A percentile compares a stretch with the other conserved stretches of the same genome.
These are phyloP conservation scores for Hycleus phaleratus DNA, from an alignment of 1,140 invertebrate genomes.

Conservation along the genomic window DNA sequence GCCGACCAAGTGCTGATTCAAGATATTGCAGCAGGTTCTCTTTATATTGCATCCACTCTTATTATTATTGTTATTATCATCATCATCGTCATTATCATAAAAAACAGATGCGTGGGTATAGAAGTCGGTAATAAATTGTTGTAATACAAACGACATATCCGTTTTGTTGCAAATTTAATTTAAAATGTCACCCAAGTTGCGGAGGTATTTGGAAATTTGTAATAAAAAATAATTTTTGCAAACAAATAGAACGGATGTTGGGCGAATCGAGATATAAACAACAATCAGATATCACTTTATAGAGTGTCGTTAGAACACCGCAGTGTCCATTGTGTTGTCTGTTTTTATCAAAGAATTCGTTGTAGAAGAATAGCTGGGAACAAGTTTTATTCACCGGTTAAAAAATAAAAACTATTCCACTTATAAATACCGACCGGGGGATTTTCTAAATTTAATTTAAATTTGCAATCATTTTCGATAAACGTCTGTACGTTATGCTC, in stretches of 20 bases:
- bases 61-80: conserved; percentile 10
- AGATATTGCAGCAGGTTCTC: conserved; percentile 17
- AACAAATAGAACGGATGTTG: conserved; percentile 16
- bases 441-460: too few relatives aligned
- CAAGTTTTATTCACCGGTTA: conserved; percentile 21
- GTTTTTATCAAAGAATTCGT: conserved; percentile 28
- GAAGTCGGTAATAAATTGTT: conserved; percentile 10
- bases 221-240: too few relatives aligned
- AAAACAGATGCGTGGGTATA: conserved; percentile 14
- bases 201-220: too few relatives aligned
- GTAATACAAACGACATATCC: too few relatives aligned
- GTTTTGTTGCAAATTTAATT: too few relatives aligned
- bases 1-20: conserved; percentile 6
- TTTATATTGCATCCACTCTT: not conserved
- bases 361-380: conserved; percentile 28
- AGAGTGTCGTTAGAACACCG: conserved; percentile 28
- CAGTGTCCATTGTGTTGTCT: conserved; percentile 28
- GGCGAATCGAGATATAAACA: conserved; percentile 27
- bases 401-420: conserved; percentile 24
- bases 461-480: not conserved
- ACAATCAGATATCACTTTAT: conserved; percentile 27
- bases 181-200: too few relatives aligned
- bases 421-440: conserved; percentile 24
- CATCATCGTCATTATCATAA: not conserved
- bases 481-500: not conserved